A percentile compares a stretch with the other conserved stretches of the same genome.
Conservation (phyloP, 1,140 invertebrate species). For the Agrilus planipennis region DNA sequence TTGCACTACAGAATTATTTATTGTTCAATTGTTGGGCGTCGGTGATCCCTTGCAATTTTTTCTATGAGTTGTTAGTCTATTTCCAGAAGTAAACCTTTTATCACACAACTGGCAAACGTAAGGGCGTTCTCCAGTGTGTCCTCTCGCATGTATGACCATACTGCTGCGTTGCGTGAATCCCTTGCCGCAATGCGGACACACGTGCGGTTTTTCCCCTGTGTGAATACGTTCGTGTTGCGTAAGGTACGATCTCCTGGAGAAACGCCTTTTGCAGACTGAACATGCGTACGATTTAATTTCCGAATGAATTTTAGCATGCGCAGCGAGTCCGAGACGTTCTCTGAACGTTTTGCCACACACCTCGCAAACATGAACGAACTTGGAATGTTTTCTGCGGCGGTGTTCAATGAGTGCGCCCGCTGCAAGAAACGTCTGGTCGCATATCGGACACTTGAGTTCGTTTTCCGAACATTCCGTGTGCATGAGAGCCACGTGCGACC, state of each 20-base stretch:
- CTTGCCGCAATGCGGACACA: slow-evolving; percentile 24
- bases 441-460: slow-evolving; percentile 55
- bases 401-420: too few relatives aligned
- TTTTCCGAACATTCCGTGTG: slow-evolving; percentile 62
- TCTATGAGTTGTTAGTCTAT: slow-evolving; percentile 46
- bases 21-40: too few relatives aligned
- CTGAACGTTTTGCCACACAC: slow-evolving; percentile 34
- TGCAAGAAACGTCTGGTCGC: too few relatives aligned
- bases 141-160: slow-evolving; percentile 41
- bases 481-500: slow-evolving; percentile 59
- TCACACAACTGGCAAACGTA: slow-evolving; percentile 35
- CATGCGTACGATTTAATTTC: slow-evolving; percentile 27
- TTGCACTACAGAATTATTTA: too few relatives aligned
- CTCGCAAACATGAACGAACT: slow-evolving; percentile 41
- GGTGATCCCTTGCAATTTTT: too few relatives aligned
- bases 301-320: slow-evolving; percentile 41
- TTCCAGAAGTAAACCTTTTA: slow-evolving; percentile 43
- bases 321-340: slow-evolving; percentile 16
- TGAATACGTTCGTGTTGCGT: slow-evolving; percentile 6
- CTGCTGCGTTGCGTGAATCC: slow-evolving; percentile 53
- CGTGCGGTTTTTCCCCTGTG: slow-evolving; percentile 26
- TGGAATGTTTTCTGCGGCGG: too few relatives aligned
- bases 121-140: slow-evolving; percentile 35
- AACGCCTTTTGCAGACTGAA: slow-evolving; percentile 34
- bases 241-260: slow-evolving; percentile 18